A percentile compares a stretch with the other conserved stretches of the same genome.
These are phyloP conservation scores for Pteropus rufus DNA, from an alignment of 2,797 vertebrate genomes.

Conservation along the genomic window DNA sequence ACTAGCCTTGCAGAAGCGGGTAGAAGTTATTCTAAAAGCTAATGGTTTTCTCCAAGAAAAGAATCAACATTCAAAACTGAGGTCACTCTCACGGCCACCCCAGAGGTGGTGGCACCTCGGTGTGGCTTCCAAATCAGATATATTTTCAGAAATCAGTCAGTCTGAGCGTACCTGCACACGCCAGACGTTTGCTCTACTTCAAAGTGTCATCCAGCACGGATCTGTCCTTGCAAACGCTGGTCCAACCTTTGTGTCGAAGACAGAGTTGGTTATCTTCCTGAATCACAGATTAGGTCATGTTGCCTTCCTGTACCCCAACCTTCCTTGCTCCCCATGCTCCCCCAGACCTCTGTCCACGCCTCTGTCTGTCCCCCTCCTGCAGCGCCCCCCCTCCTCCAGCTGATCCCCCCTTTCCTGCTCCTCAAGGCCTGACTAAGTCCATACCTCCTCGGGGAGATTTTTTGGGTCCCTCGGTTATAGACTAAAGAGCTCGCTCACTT, in stretches of 20 bases:
- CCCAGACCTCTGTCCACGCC: not conserved
- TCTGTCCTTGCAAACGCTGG: not conserved
- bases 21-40: not conserved
- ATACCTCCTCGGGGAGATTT: too few relatives aligned
- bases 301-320: not conserved
- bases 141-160: not conserved
- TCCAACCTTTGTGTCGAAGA: not conserved
- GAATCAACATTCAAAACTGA: not conserved
- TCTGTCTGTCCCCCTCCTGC: rapidly evolving
- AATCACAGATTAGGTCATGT: not conserved
- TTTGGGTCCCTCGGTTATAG: not conserved
- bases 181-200: not conserved
- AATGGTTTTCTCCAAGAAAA: not conserved
- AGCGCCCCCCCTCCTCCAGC: too few relatives aligned
- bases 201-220: not conserved
- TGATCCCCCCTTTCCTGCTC: not conserved
- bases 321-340: not conserved
- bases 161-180: rapidly evolving
- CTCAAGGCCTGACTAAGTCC: not conserved
- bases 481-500: rapidly evolving
- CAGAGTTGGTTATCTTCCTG: not conserved
- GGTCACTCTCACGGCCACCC: rapidly evolving
- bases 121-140: rapidly evolving
- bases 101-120: not conserved
- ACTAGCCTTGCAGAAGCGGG: not conserved